phyloP scores from a whole-genome alignment of 2,888 invertebrate species.

The Andricus curvator region DNA sequence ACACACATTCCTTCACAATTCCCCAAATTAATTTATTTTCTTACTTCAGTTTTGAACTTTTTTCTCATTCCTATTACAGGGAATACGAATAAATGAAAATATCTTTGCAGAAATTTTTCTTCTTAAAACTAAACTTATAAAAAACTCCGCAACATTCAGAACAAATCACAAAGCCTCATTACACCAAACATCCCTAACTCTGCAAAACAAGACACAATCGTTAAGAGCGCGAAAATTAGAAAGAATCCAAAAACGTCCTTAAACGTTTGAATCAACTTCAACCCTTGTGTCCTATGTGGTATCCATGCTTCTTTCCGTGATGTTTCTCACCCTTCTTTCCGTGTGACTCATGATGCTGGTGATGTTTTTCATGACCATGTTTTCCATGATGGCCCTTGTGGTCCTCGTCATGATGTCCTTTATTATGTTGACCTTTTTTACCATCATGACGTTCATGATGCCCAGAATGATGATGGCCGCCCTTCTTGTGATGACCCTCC shows the following conservation, averaged over 20 bases:
- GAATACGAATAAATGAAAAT: too few species aligned
- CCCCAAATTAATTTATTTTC: too few species aligned
- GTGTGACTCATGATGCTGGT: slow-evolving; percentile 81
- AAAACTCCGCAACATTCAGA: background rate
- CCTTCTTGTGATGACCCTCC: slow-evolving; percentile 83
- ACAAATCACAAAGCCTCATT: background rate
- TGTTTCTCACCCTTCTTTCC: slow-evolving; percentile 83
- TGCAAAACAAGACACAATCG: slow-evolving; percentile 3
- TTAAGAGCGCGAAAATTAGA: slow-evolving; percentile 30
- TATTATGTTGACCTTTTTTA: slow-evolving; percentile 84
- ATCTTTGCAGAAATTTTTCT: too few species aligned
- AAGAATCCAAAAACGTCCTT: slow-evolving; percentile 35
- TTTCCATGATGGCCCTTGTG: slow-evolving; percentile 83
- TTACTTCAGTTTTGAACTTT: too few species aligned
- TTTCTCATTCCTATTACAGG: too few species aligned
- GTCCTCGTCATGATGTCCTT: slow-evolving; percentile 84
- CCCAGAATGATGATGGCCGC: slow-evolving; percentile 82
- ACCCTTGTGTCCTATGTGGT: slow-evolving; percentile 60
- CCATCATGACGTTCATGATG: slow-evolving; percentile 83
- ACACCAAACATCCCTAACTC: background rate
- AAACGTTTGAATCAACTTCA: slow-evolving; percentile 25
- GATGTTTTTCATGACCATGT: slow-evolving; percentile 83
- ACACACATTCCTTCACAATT: too few species aligned
- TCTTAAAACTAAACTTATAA: too few species aligned
- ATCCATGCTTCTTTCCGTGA: slow-evolving; percentile 79